Evolutionary conservation across 2,113 vertebrate genomes (phyloP).

Genomic region (Amphilophus citrinellus): DNA sequence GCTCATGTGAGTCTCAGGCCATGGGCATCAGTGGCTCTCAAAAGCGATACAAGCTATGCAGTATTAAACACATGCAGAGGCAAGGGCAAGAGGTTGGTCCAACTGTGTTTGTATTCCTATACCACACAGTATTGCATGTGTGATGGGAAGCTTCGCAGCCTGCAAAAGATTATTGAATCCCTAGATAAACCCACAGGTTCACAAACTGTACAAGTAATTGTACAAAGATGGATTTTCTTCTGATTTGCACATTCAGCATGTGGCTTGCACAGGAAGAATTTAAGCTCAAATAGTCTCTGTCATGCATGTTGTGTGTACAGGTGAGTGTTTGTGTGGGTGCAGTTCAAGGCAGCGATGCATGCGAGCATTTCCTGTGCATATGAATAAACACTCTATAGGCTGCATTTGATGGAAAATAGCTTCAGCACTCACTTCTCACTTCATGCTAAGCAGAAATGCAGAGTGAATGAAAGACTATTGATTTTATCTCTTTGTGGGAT

Average conservation of each 20-base stretch:
- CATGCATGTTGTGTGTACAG: slow-evolving; percentile 37
- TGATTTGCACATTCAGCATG: slow-evolving; percentile 65
- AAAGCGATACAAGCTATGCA: slow-evolving; percentile 53
- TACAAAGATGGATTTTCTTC: slow-evolving; percentile 70
- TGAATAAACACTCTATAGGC: slow-evolving; percentile 61
- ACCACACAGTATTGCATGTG: slow-evolving; percentile 44
- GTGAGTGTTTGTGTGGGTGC: slow-evolving; percentile 12
- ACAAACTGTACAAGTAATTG: slow-evolving; percentile 53
- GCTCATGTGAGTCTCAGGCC: slow-evolving; percentile 59
- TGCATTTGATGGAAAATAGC: slow-evolving; percentile 55
- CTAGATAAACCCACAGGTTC: slow-evolving; percentile 59
- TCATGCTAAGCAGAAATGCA: slow-evolving; percentile 49
- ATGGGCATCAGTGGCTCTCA: slow-evolving; percentile 51
- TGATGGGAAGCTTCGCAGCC: slow-evolving; percentile 47
- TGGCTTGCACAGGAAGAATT: slow-evolving; percentile 54
- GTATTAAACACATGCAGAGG: slow-evolving; percentile 58
- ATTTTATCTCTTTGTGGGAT: slow-evolving; percentile 61
- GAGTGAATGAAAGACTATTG: slow-evolving; percentile 48
- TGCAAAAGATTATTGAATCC: slow-evolving; percentile 64
- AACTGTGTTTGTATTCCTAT: slow-evolving; percentile 54
- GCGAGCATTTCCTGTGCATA: slow-evolving; percentile 60
- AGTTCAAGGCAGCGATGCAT: slow-evolving; percentile 48
- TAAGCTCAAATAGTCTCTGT: slow-evolving; percentile 56
- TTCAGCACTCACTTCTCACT: slow-evolving; percentile 38
- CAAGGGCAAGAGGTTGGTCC: slow-evolving; percentile 32